Percentiles rank a stretch among this genome's conserved stretches.
Conservation (phyloP, 2,113 vertebrate genomes). For the Pleuronectes platessa region DNA sequence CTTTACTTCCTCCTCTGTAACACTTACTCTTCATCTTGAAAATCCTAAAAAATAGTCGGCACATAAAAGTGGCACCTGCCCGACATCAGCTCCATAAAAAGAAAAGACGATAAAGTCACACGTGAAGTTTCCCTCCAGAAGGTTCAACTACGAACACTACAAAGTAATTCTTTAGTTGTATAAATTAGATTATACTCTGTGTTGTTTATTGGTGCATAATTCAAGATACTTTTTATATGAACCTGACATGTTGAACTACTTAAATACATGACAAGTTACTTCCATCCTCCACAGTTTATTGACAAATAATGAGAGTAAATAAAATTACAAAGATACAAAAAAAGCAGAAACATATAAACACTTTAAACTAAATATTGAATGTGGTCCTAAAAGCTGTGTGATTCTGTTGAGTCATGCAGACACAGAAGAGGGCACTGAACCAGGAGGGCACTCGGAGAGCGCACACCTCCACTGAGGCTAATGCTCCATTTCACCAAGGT, state of each 20-base stretch:
- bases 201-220: not conserved
- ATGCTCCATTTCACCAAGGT: no score
- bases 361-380: not conserved
- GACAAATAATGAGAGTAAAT: constrained; percentile 2
- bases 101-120: constrained; percentile 4
- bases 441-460: not conserved
- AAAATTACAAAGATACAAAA: constrained; percentile 24
- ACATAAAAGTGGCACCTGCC: constrained; percentile 27
- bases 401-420: not conserved
- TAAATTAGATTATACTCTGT: not conserved
- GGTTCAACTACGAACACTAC: not conserved
- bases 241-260: constrained; percentile 8
- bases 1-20: constrained; percentile 13
- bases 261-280: constrained; percentile 21
- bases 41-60: not conserved
- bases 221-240: not conserved
- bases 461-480: no score
- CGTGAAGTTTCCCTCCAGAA: constrained; percentile 2
- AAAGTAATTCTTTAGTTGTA: not conserved
- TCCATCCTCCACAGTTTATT: not conserved
- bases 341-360: constrained; percentile 19
- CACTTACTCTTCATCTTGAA: constrained; percentile 37
- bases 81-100: constrained; percentile 22
- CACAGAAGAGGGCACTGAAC: not conserved
- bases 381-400: not conserved